Conservation (phyloP, 2,888 invertebrate species). For the Apoderus coryli region DNA sequence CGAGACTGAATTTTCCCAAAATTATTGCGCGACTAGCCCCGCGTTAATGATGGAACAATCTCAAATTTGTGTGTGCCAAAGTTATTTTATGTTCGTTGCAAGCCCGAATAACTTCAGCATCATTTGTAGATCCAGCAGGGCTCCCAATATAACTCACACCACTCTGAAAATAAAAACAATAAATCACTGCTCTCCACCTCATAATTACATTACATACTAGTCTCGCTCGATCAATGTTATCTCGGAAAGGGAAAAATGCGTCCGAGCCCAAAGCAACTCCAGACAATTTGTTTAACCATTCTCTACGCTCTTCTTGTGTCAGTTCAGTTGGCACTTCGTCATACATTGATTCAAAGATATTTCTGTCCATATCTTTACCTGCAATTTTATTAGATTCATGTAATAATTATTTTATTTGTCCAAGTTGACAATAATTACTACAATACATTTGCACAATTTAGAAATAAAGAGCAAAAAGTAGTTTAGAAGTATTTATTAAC, state of each 20-base stretch:
- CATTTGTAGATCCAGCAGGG: conserved; percentile 90
- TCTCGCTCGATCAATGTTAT: conserved; percentile 86
- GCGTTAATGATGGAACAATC: conserved; percentile 93
- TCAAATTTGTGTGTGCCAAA: conserved; percentile 75
- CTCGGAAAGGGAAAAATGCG: conserved; percentile 97
- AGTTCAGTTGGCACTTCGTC: conserved; percentile 58
- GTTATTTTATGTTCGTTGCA: conserved; percentile 84
- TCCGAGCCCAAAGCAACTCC: conserved; percentile 85
- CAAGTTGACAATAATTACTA: too few species aligned
- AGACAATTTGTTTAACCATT: conserved; percentile 56
- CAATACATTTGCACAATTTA: too few species aligned
- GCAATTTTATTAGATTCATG: too few species aligned
- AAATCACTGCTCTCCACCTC: too few species aligned
- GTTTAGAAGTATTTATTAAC: too few species aligned
- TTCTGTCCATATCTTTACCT: conserved; percentile 68
- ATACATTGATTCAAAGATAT: conserved; percentile 60
- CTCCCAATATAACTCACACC: conserved; percentile 89
- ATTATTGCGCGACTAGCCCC: too few species aligned
- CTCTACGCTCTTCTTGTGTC: conserved; percentile 47
- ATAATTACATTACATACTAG: conserved; percentile 65
- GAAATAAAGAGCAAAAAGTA: too few species aligned
- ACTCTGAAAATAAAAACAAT: conserved; percentile 46
- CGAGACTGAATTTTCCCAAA: too few species aligned
- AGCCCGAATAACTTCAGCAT: conserved; percentile 74
- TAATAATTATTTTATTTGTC: too few species aligned